These are phyloP conservation scores for Oxyscelio sp. DNA, from an alignment of 2,888 invertebrate species.

Conservation along the genomic window DNA sequence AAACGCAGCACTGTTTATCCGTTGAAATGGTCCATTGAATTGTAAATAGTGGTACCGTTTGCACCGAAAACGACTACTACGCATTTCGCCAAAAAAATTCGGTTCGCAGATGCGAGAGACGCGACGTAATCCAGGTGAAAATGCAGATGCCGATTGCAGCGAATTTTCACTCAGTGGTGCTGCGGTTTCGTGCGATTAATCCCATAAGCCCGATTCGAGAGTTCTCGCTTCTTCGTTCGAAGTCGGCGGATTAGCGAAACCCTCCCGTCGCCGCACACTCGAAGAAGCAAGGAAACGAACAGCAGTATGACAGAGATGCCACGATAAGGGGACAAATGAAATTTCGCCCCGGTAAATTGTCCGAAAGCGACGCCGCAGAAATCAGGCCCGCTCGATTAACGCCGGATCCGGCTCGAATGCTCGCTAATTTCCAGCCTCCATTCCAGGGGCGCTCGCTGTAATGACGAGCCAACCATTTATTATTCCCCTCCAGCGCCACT, in stretches of 20 bases:
- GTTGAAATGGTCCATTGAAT: conserved; percentile 59
- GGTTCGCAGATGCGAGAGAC: conserved; percentile 6
- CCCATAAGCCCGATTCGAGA: conserved; percentile 59
- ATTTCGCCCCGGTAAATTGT: conserved; percentile 84
- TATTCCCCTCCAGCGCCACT: conserved; percentile 9
- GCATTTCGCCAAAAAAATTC: conserved; percentile 35
- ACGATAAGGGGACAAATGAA: conserved; percentile 81
- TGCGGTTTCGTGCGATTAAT: conserved; percentile 68
- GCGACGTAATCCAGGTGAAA: conserved; percentile 39
- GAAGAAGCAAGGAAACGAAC: conserved; percentile 50
- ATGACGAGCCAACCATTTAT: conserved; percentile 52
- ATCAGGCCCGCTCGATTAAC: conserved; percentile 82
- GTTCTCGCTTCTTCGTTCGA: conserved; percentile 63
- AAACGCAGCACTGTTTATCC: no score
- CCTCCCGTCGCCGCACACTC: conserved; percentile 65
- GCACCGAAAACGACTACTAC: conserved; percentile 8
- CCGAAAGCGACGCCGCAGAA: conserved; percentile 82
- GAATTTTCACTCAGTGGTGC: conserved; percentile 54
- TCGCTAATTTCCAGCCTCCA: conserved; percentile 73
- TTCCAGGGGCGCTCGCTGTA: conserved; percentile 9
- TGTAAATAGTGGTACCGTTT: conserved; percentile 50
- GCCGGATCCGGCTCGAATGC: conserved; percentile 72
- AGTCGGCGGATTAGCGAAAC: conserved; percentile 80
- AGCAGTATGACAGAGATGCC: conserved; percentile 25
- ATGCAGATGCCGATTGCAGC: conserved; percentile 34